Base-by-base conservation (phyloP, 2,113 vertebrate genomes). In the Conger conger region DNA sequence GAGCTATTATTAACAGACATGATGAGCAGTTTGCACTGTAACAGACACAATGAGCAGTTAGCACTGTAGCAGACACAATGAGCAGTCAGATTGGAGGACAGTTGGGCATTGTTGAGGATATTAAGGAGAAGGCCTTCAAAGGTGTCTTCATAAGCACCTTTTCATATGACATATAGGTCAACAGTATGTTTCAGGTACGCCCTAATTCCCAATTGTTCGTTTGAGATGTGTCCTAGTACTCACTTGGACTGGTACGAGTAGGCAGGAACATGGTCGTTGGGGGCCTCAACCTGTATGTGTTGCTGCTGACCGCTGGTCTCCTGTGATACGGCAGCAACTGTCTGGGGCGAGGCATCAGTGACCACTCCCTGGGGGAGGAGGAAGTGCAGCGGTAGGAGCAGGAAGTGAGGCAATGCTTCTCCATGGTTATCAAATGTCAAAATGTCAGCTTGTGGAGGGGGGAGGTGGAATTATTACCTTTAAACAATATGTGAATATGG, bases 161-260 rank as follows among this genome's bases (percentile, higher is more conserved):
- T 37, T 17, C 18, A 38, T 13, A 63, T 4, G 57, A 27, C 23
- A 63, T 23, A 4, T 63, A 63, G 57, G 3, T 27, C 20, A 23
- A 63, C 57, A 27, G 23, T 4, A 63, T 11, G 20, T 27, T 63
- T 63, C 23, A 6, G 57, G 18, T 27, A 63, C 23, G 30, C 76
- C 76, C 68, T 30, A 68, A 68, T 23, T 30, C n/a, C 63, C 63
- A 68, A 13, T 15, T 5, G 73, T 35, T 76, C 35, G 73, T 76
- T 76, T 13, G 7, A 36, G 8, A 37, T n/a, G 50, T 17, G 35
- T 30, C 38, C 57, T 63, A 7, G 37, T 11, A 96, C 97, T 96
- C 94, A 99, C 97, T 99, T 99, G 92, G 97, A 97, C 94, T 98
- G 97, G 96, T 98, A 99, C 86, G 97, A 97, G 95, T 98, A 99